These are phyloP conservation scores for Aphelinus certus DNA, from an alignment of 1,140 invertebrate genomes.

Conservation along the genomic window DNA sequence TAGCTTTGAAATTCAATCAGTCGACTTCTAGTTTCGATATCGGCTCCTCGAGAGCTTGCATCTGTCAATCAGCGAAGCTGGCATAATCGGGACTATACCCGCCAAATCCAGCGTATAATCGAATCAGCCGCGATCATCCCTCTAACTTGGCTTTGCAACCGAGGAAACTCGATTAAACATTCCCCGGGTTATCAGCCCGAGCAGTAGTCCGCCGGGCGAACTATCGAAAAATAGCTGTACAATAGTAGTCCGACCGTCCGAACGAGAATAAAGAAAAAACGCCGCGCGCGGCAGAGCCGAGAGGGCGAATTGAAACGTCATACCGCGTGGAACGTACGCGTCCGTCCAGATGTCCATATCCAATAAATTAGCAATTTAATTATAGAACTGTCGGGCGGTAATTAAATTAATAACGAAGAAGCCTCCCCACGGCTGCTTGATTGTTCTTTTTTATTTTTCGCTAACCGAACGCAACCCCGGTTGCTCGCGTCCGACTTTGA, in stretches of 20 bases:
- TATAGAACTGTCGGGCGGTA: constrained; percentile 65
- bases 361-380: constrained; percentile 67
- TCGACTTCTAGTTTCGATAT: too few species aligned
- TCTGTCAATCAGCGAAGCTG: too few species aligned
- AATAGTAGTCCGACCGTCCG: neutral
- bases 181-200: neutral
- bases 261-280: neutral
- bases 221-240: constrained; percentile 14
- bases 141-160: neutral
- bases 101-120: too few species aligned
- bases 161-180: constrained; percentile 19
- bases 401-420: constrained; percentile 66
- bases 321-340: constrained; percentile 52
- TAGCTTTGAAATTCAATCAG: too few species aligned
- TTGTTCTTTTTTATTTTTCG: too few species aligned
- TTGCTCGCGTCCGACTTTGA: too few species aligned
- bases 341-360: constrained; percentile 57
- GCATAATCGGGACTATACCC: too few species aligned
- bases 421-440: too few species aligned
- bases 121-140: too few species aligned
- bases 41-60: too few species aligned
- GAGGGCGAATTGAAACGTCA: constrained; percentile 60
- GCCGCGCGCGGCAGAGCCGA: constrained; percentile 16
- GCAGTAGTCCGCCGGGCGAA: neutral
- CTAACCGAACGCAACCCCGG: too few species aligned